Conservation (phyloP, 2,797 vertebrate genomes). For the Syngnathus rostellatus region DNA sequence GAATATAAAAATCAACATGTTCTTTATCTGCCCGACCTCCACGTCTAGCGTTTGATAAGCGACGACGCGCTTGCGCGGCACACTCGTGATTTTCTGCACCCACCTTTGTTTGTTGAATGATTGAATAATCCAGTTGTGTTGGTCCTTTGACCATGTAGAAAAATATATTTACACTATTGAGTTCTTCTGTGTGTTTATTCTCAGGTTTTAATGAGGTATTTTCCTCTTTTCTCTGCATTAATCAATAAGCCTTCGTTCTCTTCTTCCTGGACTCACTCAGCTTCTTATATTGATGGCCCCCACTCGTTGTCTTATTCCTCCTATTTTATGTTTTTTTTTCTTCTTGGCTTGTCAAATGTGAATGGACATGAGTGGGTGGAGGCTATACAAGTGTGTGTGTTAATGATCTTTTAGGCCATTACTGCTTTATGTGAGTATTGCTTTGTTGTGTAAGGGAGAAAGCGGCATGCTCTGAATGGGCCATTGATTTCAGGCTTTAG, state of each 20-base stretch:
- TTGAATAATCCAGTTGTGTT: background rate
- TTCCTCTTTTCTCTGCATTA: background rate
- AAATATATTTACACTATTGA: background rate
- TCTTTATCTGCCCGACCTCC: conserved; percentile 17
- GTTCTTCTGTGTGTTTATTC: background rate
- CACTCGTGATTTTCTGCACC: background rate
- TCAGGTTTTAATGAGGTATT: background rate
- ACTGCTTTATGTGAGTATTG: conserved; percentile 33
- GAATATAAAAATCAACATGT: conserved; percentile 12
- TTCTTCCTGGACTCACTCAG: background rate
- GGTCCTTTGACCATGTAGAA: background rate
- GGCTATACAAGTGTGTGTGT: conserved; percentile 27
- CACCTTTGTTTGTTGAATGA: background rate
- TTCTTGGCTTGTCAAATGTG: conserved; percentile 16
- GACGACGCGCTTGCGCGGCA: conserved; percentile 1
- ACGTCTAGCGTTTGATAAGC: background rate
- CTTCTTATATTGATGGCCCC: background rate
- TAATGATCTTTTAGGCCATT: conserved; percentile 47
- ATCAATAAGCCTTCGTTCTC: background rate
- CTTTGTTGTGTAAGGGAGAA: conserved; percentile 44
- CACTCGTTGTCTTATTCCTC: background rate
- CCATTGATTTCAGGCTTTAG: conserved; percentile 54
- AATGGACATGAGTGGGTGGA: conserved; percentile 15
- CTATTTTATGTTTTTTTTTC: background rate
- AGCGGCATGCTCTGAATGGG: conserved; percentile 39